These are phyloP conservation scores for Rhopalosiphum maidis DNA, from an alignment of 1,140 invertebrate species.

Conservation along the genomic window DNA sequence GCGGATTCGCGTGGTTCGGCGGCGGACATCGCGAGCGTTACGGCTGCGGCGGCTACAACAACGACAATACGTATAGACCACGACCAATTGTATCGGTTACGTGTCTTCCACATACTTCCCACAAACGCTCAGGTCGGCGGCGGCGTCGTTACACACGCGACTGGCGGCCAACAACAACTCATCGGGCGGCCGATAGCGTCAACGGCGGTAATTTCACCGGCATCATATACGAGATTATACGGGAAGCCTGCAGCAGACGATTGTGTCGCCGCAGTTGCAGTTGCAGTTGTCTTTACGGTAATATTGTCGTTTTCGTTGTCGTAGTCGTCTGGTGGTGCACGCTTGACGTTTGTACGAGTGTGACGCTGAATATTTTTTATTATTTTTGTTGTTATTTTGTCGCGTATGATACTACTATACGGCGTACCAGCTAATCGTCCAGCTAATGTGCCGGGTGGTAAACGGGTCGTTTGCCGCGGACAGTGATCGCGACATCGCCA, in stretches of 20 bases:
- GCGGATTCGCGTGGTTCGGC: slow-evolving; percentile 41
- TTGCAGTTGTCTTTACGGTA: neutral
- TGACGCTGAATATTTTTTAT: neutral
- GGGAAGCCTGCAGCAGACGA: neutral
- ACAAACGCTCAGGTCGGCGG: slow-evolving; percentile 52
- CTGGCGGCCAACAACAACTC: slow-evolving; percentile 50
- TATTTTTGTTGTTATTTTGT: neutral
- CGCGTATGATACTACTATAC: neutral
- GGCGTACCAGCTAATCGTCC: neutral
- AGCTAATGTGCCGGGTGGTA: neutral
- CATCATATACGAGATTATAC: neutral
- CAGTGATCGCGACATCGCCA: slow-evolving; percentile 20
- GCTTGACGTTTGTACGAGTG: neutral
- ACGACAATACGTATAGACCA: slow-evolving; percentile 56
- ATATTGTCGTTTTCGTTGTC: neutral
- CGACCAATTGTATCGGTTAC: slow-evolving; percentile 57
- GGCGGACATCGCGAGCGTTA: slow-evolving; percentile 50
- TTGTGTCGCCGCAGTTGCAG: neutral
- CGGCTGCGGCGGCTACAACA: slow-evolving; percentile 53
- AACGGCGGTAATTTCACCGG: neutral
- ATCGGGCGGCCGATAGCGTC: slow-evolving; percentile 47
- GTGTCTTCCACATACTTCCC: slow-evolving; percentile 57
- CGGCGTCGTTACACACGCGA: slow-evolving; percentile 53
- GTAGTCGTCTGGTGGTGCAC: neutral
- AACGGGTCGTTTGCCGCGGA: neutral